Conservation (phyloP, 2,888 invertebrate species). For the Polietes domitor region DNA sequence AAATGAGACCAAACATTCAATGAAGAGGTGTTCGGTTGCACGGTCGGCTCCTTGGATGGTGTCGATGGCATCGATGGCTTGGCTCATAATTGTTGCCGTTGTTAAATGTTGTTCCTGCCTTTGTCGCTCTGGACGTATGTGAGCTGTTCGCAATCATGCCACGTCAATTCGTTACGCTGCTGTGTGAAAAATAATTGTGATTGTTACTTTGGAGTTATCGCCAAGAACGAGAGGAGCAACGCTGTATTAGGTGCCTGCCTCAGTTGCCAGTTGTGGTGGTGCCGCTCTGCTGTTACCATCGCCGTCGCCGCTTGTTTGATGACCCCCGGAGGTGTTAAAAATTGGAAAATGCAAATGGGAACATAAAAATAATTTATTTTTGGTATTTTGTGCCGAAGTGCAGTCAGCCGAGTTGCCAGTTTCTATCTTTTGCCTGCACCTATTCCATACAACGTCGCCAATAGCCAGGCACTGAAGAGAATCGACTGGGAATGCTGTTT, state of each 20-base stretch:
- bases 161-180: slow-evolving; percentile 63
- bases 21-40: slow-evolving; percentile 13
- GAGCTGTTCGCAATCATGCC: slow-evolving; percentile 34
- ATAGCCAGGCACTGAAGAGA: neutral
- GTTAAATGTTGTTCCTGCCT: slow-evolving; percentile 60
- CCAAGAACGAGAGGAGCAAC: neutral
- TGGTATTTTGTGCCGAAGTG: slow-evolving; percentile 56
- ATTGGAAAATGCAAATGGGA: slow-evolving; percentile 79
- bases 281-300: slow-evolving; percentile 13
- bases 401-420: slow-evolving; percentile 52
- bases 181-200: slow-evolving; percentile 62
- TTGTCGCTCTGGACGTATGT: slow-evolving; percentile 46
- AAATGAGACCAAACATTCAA: slow-evolving; percentile 22
- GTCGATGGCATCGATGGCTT: too few species aligned
- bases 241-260: too few species aligned
- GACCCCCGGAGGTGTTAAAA: slow-evolving; percentile 79
- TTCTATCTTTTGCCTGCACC: neutral
- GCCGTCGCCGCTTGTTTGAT: slow-evolving; percentile 70
- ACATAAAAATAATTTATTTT: slow-evolving; percentile 77
- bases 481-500: neutral
- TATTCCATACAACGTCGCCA: slow-evolving; percentile 20
- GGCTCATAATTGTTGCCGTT: slow-evolving; percentile 70
- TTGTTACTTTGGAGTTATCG: slow-evolving; percentile 19
- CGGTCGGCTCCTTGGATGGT: slow-evolving; percentile 33
- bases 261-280: slow-evolving; percentile 36